A percentile compares a stretch with the other conserved stretches of the same genome.
These are phyloP conservation scores for Drosophila jambulina DNA, from an alignment of 1,140 invertebrate species.

Conservation along the genomic window DNA sequence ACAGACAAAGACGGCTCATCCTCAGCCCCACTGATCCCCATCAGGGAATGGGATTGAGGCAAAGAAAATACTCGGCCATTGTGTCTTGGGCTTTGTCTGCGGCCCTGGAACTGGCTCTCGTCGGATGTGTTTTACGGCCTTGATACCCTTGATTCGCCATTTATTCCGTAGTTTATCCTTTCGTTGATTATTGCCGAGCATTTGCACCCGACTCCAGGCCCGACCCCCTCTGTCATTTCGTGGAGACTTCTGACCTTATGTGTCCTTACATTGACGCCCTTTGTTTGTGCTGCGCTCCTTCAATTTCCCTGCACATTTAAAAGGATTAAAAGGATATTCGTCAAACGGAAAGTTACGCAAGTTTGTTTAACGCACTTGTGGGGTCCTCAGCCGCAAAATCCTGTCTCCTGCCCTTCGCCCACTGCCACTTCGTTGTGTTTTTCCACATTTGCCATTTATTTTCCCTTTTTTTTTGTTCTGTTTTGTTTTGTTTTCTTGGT, in stretches of 20 bases:
- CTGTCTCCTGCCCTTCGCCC: constrained; percentile 7
- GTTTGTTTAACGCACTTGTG: constrained; percentile 57
- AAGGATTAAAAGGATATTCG: constrained; percentile 82
- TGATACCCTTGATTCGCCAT: constrained; percentile 79
- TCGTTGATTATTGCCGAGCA: constrained; percentile 80
- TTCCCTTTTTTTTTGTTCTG: constrained; percentile 14
- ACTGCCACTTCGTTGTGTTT: constrained; percentile 51
- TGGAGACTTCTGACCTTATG: constrained; percentile 73
- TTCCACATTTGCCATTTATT: constrained; percentile 47
- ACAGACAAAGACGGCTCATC: constrained; percentile 17
- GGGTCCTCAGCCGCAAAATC: constrained; percentile 31
- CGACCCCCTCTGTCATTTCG: constrained; percentile 55
- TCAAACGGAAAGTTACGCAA: constrained; percentile 75
- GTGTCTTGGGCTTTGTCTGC: constrained; percentile 61
- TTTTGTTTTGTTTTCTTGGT: constrained; percentile 20
- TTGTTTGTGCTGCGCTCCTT: constrained; percentile 67
- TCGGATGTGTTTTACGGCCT: constrained; percentile 73
- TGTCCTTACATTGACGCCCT: constrained; percentile 60
- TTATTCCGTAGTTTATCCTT: constrained; percentile 80
- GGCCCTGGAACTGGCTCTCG: constrained; percentile 30
- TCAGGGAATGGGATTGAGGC: constrained; percentile 1
- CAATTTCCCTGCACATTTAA: constrained; percentile 81
- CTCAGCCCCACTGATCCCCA: constrained; percentile 3
- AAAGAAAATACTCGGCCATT: constrained; percentile 42
- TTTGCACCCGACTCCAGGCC: constrained; percentile 45